Evolutionary conservation across 2,888 invertebrate genomes (phyloP).

Genomic region (Rotaria magnacalcarata): DNA sequence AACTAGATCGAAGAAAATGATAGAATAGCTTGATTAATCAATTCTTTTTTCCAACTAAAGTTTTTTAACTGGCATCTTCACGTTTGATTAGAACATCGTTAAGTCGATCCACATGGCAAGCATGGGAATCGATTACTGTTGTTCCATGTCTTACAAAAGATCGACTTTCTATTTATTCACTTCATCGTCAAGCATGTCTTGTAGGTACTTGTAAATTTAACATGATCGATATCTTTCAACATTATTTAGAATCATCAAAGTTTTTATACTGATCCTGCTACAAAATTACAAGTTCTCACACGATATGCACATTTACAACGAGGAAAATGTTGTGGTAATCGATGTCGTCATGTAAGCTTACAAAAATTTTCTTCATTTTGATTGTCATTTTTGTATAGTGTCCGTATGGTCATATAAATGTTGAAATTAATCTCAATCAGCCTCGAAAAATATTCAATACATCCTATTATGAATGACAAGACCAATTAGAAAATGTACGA

Average conservation of each 20-base stretch:
- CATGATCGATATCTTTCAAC: not conserved
- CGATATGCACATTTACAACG: constrained; percentile 50
- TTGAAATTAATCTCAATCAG: constrained; percentile 47
- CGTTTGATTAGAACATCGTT: not conserved
- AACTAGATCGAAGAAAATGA: no score
- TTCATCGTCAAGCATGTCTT: constrained; percentile 16
- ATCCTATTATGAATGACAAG: not conserved
- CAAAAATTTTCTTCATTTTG: not conserved
- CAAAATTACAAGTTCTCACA: constrained; percentile 51
- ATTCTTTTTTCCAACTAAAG: not conserved
- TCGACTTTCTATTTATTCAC: not conserved
- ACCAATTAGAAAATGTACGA: not conserved
- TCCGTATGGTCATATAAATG: constrained; percentile 50
- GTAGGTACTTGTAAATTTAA: not conserved
- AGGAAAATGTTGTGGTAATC: constrained; percentile 52
- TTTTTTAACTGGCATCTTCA: not conserved
- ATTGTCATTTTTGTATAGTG: constrained; percentile 48
- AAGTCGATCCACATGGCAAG: not conserved
- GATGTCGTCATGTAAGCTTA: constrained; percentile 51
- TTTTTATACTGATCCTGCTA: constrained; percentile 50
- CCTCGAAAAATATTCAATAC: not conserved
- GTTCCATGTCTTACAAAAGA: not conserved
- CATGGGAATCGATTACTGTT: not conserved
- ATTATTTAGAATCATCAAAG: constrained; percentile 48
- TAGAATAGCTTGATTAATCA: no score